These are phyloP conservation scores for Microchrysa polita DNA, from an alignment of 2,888 invertebrate genomes.

Conservation along the genomic window DNA sequence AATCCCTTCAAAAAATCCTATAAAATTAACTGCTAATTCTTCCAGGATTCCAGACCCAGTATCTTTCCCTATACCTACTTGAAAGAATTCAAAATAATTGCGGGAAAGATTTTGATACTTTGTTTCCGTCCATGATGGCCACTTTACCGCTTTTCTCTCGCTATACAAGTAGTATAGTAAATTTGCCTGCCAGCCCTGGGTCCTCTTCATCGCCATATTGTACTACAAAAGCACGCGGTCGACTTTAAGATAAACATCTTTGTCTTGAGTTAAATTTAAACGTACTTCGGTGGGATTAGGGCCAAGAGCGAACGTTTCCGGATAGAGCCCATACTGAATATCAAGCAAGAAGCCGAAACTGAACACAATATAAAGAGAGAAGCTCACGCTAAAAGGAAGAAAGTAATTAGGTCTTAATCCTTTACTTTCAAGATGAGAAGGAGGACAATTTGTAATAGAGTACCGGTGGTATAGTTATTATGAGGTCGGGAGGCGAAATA, in stretches of 20 bases:
- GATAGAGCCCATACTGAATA: constrained; percentile 1
- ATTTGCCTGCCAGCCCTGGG: neutral
- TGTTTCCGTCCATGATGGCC: constrained; percentile 14
- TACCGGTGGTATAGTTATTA: neutral
- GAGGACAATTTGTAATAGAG: neutral
- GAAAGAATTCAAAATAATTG: constrained; percentile 41
- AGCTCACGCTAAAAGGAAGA: constrained; percentile 42
- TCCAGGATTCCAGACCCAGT: constrained; percentile 19
- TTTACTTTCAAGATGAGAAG: constrained; percentile 37
- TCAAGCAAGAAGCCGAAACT: neutral
- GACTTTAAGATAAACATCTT: constrained; percentile 40
- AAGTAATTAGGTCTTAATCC: constrained; percentile 51
- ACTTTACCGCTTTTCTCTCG: neutral
- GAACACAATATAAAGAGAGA: neutral
- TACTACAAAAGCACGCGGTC: neutral
- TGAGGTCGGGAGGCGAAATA: no score
- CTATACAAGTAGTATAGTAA: neutral
- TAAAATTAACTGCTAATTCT: constrained; percentile 40
- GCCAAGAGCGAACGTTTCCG: constrained; percentile 11
- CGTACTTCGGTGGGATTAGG: constrained; percentile 30
- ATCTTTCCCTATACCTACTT: constrained; percentile 21
- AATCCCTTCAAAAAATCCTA: constrained; percentile 34
- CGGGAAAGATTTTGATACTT: constrained; percentile 38
- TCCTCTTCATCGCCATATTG: neutral
- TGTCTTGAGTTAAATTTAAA: constrained; percentile 31